These are phyloP conservation scores for Lepisosteus osseus DNA, from an alignment of 2,113 vertebrate genomes.

Conservation along the genomic window DNA sequence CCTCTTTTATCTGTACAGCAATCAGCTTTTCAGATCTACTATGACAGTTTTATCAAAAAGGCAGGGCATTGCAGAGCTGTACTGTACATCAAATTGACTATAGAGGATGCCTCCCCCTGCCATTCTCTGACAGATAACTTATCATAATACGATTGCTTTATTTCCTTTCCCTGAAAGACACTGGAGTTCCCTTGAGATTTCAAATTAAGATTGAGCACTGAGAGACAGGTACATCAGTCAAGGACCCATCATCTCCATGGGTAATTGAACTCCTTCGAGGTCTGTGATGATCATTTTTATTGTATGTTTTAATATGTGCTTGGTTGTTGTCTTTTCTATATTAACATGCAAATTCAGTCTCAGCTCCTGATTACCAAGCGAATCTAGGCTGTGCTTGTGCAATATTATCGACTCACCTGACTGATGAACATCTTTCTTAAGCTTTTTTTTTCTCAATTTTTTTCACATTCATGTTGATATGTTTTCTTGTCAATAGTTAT, in stretches of 20 bases:
- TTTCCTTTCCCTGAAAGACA: background rate
- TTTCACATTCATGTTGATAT: too few relatives aligned
- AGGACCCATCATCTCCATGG: slow-evolving; percentile 6
- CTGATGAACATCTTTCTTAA: background rate
- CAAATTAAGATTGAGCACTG: slow-evolving; percentile 16
- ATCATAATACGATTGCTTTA: background rate
- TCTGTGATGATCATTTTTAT: background rate
- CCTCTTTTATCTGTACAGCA: background rate
- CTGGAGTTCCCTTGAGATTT: slow-evolving; percentile 8
- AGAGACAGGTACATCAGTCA: slow-evolving; percentile 20
- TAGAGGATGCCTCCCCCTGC: slow-evolving; percentile 1
- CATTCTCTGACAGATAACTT: slow-evolving; percentile 8
- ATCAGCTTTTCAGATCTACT: background rate
- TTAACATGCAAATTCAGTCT: slow-evolving; percentile 18
- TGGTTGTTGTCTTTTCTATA: background rate
- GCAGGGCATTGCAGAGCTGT: background rate
- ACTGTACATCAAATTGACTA: background rate
- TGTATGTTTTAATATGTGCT: background rate
- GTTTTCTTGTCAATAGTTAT: too few relatives aligned
- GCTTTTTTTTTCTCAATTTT: background rate
- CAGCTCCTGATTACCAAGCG: slow-evolving; percentile 7
- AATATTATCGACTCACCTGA: background rate
- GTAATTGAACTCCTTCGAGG: slow-evolving; percentile 8
- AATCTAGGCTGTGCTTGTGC: background rate
- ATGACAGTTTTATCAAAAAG: background rate